A percentile compares a stretch with the other conserved stretches of the same genome.
These are phyloP conservation scores for Papilio machaon DNA, from an alignment of 1,140 invertebrate genomes.

Conservation along the genomic window DNA sequence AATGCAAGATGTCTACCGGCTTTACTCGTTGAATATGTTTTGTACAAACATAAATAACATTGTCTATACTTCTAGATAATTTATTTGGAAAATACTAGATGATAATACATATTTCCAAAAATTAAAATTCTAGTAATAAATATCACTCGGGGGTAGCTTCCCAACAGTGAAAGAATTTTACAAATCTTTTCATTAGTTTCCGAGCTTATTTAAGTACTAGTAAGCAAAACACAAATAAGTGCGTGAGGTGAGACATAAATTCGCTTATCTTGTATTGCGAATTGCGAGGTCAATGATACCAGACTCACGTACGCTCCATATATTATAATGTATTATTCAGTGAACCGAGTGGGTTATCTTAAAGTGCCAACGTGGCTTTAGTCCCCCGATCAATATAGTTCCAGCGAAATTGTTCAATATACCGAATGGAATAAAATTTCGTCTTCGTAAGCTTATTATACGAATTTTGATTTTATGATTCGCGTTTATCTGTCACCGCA, in stretches of 20 bases:
- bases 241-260: slow-evolving; percentile 3
- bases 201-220: too few species aligned
- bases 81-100: neutral
- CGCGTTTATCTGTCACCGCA: neutral
- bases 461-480: neutral
- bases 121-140: too few species aligned
- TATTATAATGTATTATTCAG: slow-evolving; percentile 33
- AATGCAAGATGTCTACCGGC: neutral
- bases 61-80: neutral
- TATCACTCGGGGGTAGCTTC: too few species aligned
- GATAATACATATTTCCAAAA: too few species aligned
- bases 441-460: neutral
- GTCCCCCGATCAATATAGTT: slow-evolving; percentile 20
- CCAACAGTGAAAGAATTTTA: too few species aligned
- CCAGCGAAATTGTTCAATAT: slow-evolving; percentile 25
- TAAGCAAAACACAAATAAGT: neutral
- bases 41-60: neutral
- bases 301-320: slow-evolving; percentile 12
- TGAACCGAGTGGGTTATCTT: slow-evolving; percentile 31
- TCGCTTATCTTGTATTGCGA: neutral
- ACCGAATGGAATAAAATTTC: slow-evolving; percentile 15
- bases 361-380: slow-evolving; percentile 23
- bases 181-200: too few species aligned
- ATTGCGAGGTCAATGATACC: slow-evolving; percentile 14
- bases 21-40: neutral